Conservation (phyloP, 30 jellyfish, hydroid and myxozoan species). For the Aurelia aurita complex sp. Pacific region DNA sequence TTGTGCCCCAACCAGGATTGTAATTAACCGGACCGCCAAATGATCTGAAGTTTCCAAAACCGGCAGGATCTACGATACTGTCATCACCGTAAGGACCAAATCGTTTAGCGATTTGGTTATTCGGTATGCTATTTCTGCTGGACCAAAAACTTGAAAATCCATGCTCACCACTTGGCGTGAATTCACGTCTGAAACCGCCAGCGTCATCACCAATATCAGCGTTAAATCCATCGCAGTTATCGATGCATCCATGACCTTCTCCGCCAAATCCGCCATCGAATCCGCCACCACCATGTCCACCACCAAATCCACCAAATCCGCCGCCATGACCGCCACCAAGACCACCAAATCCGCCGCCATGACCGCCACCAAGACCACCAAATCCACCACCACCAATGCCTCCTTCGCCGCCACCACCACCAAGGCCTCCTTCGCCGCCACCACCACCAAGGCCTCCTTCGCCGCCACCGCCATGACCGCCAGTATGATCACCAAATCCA, state of each 20-base stretch:
- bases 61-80: conserved; percentile 77
- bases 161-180: conserved; percentile 70
- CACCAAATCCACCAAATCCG: conserved; percentile 46
- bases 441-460: conserved; percentile 31
- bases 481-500: conserved; percentile 87
- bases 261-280: conserved; percentile 72
- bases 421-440: conserved; percentile 14
- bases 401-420: conserved; percentile 55
- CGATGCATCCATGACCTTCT: conserved; percentile 77
- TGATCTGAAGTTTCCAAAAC: conserved; percentile 69
- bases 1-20: conserved; percentile 60
- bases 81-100: conserved; percentile 66
- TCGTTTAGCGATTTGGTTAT: background rate
- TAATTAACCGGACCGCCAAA: conserved; percentile 54
- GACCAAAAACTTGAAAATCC: conserved; percentile 85
- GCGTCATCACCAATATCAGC: conserved; percentile 72
- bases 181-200: conserved; percentile 49
- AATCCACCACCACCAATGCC: conserved; percentile 34
- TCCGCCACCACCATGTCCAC: conserved; percentile 76
- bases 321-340: conserved; percentile 39
- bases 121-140: conserved; percentile 36
- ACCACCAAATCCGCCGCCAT: conserved; percentile 58
- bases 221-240: conserved; percentile 51
- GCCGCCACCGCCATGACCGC: conserved; percentile 51
- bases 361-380: conserved; percentile 45